These are phyloP conservation scores for Caenorhabditis panamensis DNA, from an alignment of 2,888 invertebrate genomes.

Conservation along the genomic window DNA sequence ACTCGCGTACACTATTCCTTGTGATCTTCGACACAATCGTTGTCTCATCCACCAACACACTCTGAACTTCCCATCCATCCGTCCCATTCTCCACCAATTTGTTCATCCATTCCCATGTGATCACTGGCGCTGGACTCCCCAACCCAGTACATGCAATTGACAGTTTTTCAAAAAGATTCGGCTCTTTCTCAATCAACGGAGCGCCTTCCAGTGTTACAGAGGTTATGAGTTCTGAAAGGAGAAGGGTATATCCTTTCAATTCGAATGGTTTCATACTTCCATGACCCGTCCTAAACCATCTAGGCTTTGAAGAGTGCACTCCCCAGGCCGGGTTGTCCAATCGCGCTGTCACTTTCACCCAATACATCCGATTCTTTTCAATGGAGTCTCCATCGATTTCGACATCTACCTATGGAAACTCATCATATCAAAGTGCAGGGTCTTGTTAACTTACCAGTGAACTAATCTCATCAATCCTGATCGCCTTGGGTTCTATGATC, in stretches of 20 bases:
- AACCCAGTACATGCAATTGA: constrained; percentile 60
- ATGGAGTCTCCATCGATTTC: constrained; percentile 61
- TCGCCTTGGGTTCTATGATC: constrained; percentile 34
- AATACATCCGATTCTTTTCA: constrained; percentile 63
- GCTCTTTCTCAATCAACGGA: constrained; percentile 59
- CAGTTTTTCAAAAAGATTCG: constrained; percentile 57
- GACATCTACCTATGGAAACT: constrained; percentile 61
- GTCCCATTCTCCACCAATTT: constrained; percentile 47
- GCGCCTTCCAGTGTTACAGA: constrained; percentile 56
- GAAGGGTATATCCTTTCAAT: too few species aligned
- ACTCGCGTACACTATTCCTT: constrained; percentile 41
- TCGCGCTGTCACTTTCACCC: constrained; percentile 66
- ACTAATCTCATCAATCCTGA: constrained; percentile 53
- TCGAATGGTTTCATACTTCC: constrained; percentile 61
- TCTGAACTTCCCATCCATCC: constrained; percentile 58
- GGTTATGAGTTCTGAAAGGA: constrained; percentile 64
- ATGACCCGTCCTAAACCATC: constrained; percentile 66
- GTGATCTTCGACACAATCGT: constrained; percentile 52
- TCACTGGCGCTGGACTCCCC: constrained; percentile 64
- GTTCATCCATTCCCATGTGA: constrained; percentile 69
- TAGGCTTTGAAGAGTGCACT: constrained; percentile 69
- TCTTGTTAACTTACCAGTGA: constrained; percentile 57
- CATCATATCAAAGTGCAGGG: too few species aligned
- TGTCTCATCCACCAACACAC: constrained; percentile 38
- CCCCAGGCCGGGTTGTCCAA: constrained; percentile 62